Percentiles rank a stretch among this genome's conserved stretches.
Evolutionary conservation across 2,888 invertebrate genomes (phyloP).

Genomic region (Diarsia mendica): DNA sequence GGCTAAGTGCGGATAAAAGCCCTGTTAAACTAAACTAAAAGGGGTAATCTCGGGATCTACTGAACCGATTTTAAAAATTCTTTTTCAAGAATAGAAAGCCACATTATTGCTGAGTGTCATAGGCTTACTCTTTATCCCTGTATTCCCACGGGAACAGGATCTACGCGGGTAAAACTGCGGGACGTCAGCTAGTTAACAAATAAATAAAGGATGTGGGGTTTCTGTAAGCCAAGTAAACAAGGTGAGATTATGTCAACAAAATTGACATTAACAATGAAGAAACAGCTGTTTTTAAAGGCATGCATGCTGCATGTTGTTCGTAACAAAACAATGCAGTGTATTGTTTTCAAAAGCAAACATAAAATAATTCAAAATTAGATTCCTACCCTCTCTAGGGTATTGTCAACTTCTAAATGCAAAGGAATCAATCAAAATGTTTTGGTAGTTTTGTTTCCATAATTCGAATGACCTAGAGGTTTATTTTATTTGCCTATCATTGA

Average conservation of each 20-base stretch:
- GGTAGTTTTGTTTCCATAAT: background rate
- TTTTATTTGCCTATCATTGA: slow-evolving; percentile 6
- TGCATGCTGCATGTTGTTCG: no score
- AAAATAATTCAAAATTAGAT: background rate
- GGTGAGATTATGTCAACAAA: background rate
- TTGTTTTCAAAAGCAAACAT: no score
- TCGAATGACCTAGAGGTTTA: slow-evolving; percentile 17
- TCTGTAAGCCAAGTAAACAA: background rate
- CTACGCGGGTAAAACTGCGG: no score
- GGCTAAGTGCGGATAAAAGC: no score
- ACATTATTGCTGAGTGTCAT: no score
- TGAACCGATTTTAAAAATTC: no score
- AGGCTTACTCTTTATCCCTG: no score
- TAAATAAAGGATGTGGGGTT: background rate
- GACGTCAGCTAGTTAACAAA: no score
- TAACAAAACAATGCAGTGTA: background rate
- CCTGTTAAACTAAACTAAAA: no score
- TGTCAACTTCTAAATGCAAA: slow-evolving; percentile 1
- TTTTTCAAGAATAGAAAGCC: no score
- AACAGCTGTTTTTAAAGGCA: background rate
- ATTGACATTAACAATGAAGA: background rate
- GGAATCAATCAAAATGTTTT: slow-evolving; percentile 13
- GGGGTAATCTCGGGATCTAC: no score
- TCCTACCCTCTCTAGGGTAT: background rate
- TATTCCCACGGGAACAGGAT: no score